These are phyloP conservation scores for Callopanchax toddi DNA, from an alignment of 2,113 vertebrate species.

Conservation along the genomic window DNA sequence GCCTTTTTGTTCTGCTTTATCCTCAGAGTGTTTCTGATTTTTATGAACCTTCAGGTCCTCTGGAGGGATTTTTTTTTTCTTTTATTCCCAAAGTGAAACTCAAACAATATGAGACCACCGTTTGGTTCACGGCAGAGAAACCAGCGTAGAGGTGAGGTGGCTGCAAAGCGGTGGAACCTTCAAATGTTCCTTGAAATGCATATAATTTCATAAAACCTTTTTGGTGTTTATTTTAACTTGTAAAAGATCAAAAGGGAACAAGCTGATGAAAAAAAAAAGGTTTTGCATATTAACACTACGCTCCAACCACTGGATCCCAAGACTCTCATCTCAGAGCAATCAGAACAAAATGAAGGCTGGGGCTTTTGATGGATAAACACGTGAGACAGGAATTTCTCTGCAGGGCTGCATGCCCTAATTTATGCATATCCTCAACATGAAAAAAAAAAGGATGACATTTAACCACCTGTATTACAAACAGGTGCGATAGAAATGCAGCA, in stretches of 20 bases:
- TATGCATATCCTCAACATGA: neutral
- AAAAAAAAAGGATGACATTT: slow-evolving; percentile 14
- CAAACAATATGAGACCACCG: neutral
- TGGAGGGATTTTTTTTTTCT: neutral
- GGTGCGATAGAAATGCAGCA: neutral
- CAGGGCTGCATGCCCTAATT: neutral
- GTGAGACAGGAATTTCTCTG: neutral
- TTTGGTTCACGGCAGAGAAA: neutral
- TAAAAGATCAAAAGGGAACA: slow-evolving; percentile 17
- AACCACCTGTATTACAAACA: neutral
- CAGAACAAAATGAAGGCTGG: slow-evolving; percentile 6
- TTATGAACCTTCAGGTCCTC: neutral
- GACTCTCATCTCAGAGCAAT: slow-evolving; percentile 4
- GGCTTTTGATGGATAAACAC: neutral
- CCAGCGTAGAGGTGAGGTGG: neutral
- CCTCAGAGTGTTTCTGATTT: neutral
- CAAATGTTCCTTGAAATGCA: neutral
- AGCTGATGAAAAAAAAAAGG: neutral
- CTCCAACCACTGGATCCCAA: neutral
- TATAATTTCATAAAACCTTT: neutral
- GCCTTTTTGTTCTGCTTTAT: neutral
- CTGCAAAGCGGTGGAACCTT: neutral
- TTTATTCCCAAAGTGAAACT: neutral
- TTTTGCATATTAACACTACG: slow-evolving; percentile 1
- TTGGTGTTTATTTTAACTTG: neutral